Base-by-base conservation (phyloP, 2,888 invertebrate species). In the Pherbina coryleti region DNA sequence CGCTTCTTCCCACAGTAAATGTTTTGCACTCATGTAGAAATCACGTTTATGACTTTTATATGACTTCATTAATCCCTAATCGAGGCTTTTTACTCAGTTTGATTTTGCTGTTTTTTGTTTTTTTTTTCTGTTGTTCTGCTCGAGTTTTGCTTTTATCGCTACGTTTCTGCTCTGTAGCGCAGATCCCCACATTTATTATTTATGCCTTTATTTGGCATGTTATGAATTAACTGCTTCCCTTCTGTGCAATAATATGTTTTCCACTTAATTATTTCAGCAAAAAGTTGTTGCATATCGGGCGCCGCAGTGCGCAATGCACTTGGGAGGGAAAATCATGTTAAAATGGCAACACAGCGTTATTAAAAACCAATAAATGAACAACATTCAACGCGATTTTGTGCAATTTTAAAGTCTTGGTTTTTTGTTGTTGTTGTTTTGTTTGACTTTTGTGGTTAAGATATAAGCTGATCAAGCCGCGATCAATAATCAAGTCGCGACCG, bases 281-380 rank as follows among this genome's bases (percentile, higher is more conserved):
- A 62, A 64, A 77, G 60, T 55, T 44, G 25, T 53, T 55, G 37
- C 64, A 22, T 25, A 25, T 31, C 28, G 37, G 66, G 17, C n/a
- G 8, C 8, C 73, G 67, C 76, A 78, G 78, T 70, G 19, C 37
- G 31, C 25, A 57, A 64, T 71, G 60, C 78, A 69, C 73, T 69
- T 60, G 76, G 73, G 78, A 67, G 73, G 69, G 76, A 55, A 73
- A 76, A 76, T 73, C 73, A 73, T 69, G 76, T 70, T 69, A 14
- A 62, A 62, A 37, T 25, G 44, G 82, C 81, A 79, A 78, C 82
- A 79, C 80, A 82, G 79, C 82, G 86, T 87, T 86, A 86, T 86
- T 86, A 86, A 87, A 86, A 86, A 85, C 83, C 86, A 85, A 86
- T 86, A 87, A 86, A 86, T 85, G 87, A 84, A 83, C 83, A 82